Evolutionary conservation across 2,797 vertebrate genomes (phyloP).

Genomic region (Numenius phaeopus): DNA sequence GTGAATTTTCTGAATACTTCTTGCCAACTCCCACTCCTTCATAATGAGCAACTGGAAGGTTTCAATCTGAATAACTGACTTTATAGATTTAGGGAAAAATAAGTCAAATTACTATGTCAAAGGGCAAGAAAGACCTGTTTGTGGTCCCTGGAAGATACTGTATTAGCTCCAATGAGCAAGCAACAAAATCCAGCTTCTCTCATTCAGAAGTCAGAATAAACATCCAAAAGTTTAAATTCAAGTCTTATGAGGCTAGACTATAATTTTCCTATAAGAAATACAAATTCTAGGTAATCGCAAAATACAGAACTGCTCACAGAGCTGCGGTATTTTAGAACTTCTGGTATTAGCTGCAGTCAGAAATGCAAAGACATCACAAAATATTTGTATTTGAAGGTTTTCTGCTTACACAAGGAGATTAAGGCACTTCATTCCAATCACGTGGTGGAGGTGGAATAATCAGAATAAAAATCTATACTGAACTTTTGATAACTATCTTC

Average conservation of each 20-base stretch:
- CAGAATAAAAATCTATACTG: not conserved
- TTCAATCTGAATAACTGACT: slow-evolving; percentile 42
- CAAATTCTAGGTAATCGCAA: not conserved
- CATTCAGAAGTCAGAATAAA: not conserved
- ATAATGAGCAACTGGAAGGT: slow-evolving; percentile 42
- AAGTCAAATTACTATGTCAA: not conserved
- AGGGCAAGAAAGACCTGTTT: not conserved
- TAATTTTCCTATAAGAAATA: slow-evolving; percentile 2
- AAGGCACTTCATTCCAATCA: not conserved
- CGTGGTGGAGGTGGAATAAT: not conserved
- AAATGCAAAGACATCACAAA: not conserved
- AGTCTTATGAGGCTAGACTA: not conserved
- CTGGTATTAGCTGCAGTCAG: not conserved
- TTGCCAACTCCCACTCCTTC: slow-evolving; percentile 39
- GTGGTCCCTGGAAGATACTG: not conserved
- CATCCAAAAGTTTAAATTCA: not conserved
- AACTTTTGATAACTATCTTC: not conserved
- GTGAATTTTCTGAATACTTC: slow-evolving; percentile 27
- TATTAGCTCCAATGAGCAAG: not conserved
- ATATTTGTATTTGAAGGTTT: not conserved
- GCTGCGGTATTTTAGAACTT: not conserved
- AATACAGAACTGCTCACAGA: not conserved
- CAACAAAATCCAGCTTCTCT: not conserved
- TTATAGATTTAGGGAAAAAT: slow-evolving; percentile 43
- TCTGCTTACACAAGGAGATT: not conserved